Base-by-base conservation (phyloP, 2,888 invertebrate species). In the Ichneumoninae sp. region DNA sequence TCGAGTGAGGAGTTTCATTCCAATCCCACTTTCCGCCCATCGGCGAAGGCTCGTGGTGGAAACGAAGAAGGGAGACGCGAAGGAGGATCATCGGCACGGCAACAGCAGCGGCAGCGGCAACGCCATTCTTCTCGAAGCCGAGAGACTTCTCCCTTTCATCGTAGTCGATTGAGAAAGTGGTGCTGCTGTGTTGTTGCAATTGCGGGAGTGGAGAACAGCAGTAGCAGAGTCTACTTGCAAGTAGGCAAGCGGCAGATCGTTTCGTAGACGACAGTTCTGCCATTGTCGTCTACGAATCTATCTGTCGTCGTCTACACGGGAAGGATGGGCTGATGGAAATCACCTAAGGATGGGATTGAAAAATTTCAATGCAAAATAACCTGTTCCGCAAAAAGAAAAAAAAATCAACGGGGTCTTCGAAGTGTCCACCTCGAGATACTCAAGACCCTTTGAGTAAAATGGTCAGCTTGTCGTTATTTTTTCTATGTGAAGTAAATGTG, bases 111-210 rank as follows among this genome's bases (percentile, higher is more conserved):
- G 52, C 52, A 10, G 22, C 22, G 26, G 57, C 57, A 57, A 26
- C 22, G 36, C 54, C 47, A 75, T 75, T 74, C 74, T 79, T 74
- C 69, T 82, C 44, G 40, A 13, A 72, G 47, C 10, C 22, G 65
- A 72, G 68, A 68, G 36, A 74, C 69, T 47, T 57, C 54, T 81
- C 57, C 57, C 78, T 84, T 81, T 84, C 78, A 77, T 80, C 54
- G 68, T 62, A 52, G 74, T 74, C 62, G 74, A 81, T 84, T 78
- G 84, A 84, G 81, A 84, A 84, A 84, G 78, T 78, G 22, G 69
- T 30, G 33, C 22, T 71, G 66, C 57, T 30, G 30, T 76, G 57
- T 65, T 30, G 30, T n/a, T 74, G 62, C 5, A 40, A 62, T 47
- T 10, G 16, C 54, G 26, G 7, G 70, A 30, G 69, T 57, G 52